A percentile compares a stretch with the other conserved stretches of the same genome.
phyloP scores from a whole-genome alignment of 1,140 invertebrate genomes.

The Antheraea mylitta region DNA sequence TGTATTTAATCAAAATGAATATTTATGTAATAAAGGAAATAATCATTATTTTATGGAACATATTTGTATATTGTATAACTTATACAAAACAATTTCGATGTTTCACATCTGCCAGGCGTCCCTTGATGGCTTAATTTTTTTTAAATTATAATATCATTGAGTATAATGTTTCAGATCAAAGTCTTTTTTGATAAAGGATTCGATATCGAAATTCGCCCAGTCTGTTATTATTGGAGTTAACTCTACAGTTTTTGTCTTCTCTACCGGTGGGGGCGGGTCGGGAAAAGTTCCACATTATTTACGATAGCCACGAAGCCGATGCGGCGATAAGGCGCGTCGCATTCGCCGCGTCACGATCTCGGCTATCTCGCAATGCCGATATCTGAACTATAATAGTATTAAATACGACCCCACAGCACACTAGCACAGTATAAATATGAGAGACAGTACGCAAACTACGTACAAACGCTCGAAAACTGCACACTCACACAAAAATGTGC shows the following conservation, averaged over 20 bases:
- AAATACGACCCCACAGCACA: constrained; percentile 43
- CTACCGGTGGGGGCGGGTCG: constrained; percentile 61
- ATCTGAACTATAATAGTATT: constrained; percentile 68
- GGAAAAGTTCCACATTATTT: constrained; percentile 77
- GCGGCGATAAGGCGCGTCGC: constrained; percentile 74
- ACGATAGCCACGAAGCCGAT: constrained; percentile 74
- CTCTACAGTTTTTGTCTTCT: constrained; percentile 52
- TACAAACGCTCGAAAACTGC: no score
- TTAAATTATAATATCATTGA: no score
- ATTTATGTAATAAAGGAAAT: no score
- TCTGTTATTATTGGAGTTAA: constrained; percentile 18
- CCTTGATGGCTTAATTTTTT: no score
- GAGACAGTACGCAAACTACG: no score
- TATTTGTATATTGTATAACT: no score
- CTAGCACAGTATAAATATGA: no score
- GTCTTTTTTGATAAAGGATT: background rate
- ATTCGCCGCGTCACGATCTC: constrained; percentile 73
- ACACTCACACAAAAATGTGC: no score
- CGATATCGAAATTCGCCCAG: background rate
- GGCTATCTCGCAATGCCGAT: constrained; percentile 66
- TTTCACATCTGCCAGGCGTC: no score
- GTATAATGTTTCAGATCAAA: background rate
- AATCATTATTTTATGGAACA: no score
- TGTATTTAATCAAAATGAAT: no score
- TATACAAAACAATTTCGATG: no score